Base-by-base conservation (phyloP, 2,888 invertebrate genomes). In the Campoplex nolae region DNA sequence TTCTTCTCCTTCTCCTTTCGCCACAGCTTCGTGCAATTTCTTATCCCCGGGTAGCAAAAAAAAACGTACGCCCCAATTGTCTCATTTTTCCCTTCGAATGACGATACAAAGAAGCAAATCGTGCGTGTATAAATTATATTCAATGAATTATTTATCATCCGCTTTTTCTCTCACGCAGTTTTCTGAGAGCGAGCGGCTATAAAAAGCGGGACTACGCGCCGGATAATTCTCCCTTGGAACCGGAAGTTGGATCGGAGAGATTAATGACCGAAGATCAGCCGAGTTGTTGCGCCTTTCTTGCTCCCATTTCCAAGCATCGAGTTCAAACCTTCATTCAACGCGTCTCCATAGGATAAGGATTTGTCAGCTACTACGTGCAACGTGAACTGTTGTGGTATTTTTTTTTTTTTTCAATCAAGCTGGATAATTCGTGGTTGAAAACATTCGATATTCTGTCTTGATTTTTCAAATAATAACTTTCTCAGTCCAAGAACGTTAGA, bases 211-310 rank as follows among this genome's bases (percentile, higher is more conserved):
- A 58, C 56, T 28, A 78, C 76, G 54, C 42, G 42, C 23, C 23
- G 23, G 16, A 16, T 58, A 76, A 81, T 70, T 70, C 70, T 75
- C 67, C 62, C 70, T 45, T 54, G 51, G 62, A 78, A 62, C 84
- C 84, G 86, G 88, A 84, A 88, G 86, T 82, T 13, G 62, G 67
- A 67, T 32, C 82, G 51, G 51, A 13, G 58, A 88, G 88, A 86
- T 88, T 88, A 88, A 88, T 86, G 88, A 78, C 74, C 32, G 28
- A 62, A 65, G 32, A 65, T 74, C 51, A 79, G 68, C 51, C 68
- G 68, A 42, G 51, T 48, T 75, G 74, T 48, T 68, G 16, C 56
- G 75, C 74, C 48, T 51, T 67, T 62, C 67, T 54, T 73, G 38
- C 68, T 16, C 28, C 70, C 23, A 75, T 23, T 16, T 75, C 56